phyloP scores from a whole-genome alignment of 2,888 invertebrate genomes.

The Anoplius nigerrimus region DNA sequence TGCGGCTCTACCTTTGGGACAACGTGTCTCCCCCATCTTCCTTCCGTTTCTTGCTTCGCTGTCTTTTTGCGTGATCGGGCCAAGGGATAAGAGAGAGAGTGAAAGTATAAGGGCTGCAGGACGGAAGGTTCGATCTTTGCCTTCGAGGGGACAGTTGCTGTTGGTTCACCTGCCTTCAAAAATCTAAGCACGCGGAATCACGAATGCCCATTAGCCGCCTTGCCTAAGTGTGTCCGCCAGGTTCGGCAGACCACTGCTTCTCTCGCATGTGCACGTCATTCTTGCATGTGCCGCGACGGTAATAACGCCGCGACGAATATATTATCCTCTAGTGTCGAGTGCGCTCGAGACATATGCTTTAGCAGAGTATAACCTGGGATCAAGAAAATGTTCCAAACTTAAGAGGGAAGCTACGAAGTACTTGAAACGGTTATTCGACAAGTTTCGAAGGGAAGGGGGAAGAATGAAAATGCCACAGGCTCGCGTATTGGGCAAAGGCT shows the following conservation, averaged over 20 bases:
- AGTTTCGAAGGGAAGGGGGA: too few species aligned
- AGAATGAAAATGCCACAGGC: too few species aligned
- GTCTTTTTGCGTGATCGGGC: conserved; percentile 13
- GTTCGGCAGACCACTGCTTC: neutral
- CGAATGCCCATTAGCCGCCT: conserved; percentile 60
- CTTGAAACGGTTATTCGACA: too few species aligned
- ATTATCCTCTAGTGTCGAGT: conserved; percentile 7
- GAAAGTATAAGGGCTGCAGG: conserved; percentile 18
- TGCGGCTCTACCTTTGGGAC: conserved; percentile 38
- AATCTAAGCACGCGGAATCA: conserved; percentile 68
- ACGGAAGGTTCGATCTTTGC: conserved; percentile 52
- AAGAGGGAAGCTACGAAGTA: too few species aligned
- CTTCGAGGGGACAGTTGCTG: conserved; percentile 65
- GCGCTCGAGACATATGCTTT: neutral
- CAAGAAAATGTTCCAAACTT: too few species aligned
- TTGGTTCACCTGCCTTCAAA: conserved; percentile 63
- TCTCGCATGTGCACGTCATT: conserved; percentile 15
- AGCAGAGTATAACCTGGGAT: too few species aligned
- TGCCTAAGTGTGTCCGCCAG: conserved; percentile 29
- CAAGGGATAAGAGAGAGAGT: conserved; percentile 5
- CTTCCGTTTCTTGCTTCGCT: conserved; percentile 17
- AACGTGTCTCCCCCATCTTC: conserved; percentile 8
- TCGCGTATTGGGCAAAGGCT: too few species aligned
- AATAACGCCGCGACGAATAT: conserved; percentile 20
- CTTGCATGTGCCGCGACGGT: conserved; percentile 1